Evolutionary conservation across 2,797 vertebrate genomes (phyloP), one percentile per base, ranked within the genome.

Genomic region (Smutsia temminckii): DNA sequence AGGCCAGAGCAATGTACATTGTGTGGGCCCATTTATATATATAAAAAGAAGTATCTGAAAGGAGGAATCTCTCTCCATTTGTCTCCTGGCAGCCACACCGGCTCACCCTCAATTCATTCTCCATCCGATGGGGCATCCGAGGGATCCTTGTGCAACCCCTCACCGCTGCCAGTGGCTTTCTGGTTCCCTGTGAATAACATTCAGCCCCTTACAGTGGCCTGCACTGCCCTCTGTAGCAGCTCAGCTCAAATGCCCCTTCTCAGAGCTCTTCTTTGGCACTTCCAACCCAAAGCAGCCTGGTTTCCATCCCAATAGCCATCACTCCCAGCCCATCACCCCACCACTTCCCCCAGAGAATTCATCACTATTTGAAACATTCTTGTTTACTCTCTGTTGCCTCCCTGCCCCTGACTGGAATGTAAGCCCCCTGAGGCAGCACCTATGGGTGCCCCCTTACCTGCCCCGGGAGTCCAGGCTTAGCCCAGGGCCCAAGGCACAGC

Each of bases 181-280:
- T 11, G 11, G 20, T 14, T 61, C 5, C 27, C 32, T 57, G 46
- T 37, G 29, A 72, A 5, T 12, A 46, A 14, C 12, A 13, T 74
- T 71, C 40, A 53, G 29, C 34, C 32, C 55, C 64, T 34, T 37
- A 3, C 32, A 6, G 71, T 34, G 68, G 61, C 69, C 89, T 55
- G 21, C 89, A 71, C 91, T 3, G 91, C 81, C 77, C 37, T 90
- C 93, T 78, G 11, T 6, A n/a, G 91, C 79, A 27, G 23, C 42
- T 59, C 34, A 46, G 5, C 21, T 69, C 25, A 53, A 25, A 77
- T 8, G 37, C 40, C 61, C 63, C 37, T n/a, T 34, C 32, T 63
- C 32, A 3, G 29, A 66, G 55, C n/a, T 42, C 23, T 90, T 71
- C 12, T 6, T 20, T 2, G 8, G 29, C 21, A 42, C 21, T 3